Conservation (phyloP, 1,140 invertebrate genomes). For the Drosophila virilis region DNA sequence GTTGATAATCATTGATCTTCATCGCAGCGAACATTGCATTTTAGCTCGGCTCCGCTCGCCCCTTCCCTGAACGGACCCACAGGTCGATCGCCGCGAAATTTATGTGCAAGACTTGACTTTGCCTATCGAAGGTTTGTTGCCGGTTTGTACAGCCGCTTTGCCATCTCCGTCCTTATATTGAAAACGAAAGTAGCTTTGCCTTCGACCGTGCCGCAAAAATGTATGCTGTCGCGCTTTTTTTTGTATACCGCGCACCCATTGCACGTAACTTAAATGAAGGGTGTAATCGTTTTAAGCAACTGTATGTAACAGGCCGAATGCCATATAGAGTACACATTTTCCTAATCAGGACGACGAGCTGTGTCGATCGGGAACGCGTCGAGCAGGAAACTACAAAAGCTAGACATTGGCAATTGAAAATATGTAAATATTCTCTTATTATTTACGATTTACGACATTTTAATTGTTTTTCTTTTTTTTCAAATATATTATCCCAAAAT, state of each 20-base stretch:
- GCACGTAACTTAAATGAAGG: too few relatives aligned
- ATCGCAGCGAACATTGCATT: constrained; percentile 52
- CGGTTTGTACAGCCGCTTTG: constrained; percentile 65
- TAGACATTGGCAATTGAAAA: too few relatives aligned
- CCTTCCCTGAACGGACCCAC: neutral
- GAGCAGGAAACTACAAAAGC: too few relatives aligned
- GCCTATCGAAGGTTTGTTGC: constrained; percentile 78
- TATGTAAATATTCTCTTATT: too few relatives aligned
- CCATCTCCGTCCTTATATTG: constrained; percentile 66
- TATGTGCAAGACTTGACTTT: constrained; percentile 78
- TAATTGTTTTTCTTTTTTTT: too few relatives aligned
- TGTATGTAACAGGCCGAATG: too few relatives aligned
- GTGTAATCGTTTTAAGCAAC: too few relatives aligned
- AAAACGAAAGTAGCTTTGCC: constrained; percentile 76
- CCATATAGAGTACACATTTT: too few relatives aligned
- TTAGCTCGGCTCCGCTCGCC: constrained; percentile 11
- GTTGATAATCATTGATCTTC: constrained; percentile 84
- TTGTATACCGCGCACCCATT: constrained; percentile 5
- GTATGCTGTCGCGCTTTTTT: constrained; percentile 78
- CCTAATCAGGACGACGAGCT: too few relatives aligned
- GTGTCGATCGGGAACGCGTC: too few relatives aligned
- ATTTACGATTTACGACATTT: too few relatives aligned
- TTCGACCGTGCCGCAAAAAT: constrained; percentile 55
- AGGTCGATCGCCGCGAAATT: constrained; percentile 63
- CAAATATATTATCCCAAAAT: too few relatives aligned